These are phyloP conservation scores for Lasioglossum leucozonium DNA, from an alignment of 2,888 invertebrate genomes.

Conservation along the genomic window DNA sequence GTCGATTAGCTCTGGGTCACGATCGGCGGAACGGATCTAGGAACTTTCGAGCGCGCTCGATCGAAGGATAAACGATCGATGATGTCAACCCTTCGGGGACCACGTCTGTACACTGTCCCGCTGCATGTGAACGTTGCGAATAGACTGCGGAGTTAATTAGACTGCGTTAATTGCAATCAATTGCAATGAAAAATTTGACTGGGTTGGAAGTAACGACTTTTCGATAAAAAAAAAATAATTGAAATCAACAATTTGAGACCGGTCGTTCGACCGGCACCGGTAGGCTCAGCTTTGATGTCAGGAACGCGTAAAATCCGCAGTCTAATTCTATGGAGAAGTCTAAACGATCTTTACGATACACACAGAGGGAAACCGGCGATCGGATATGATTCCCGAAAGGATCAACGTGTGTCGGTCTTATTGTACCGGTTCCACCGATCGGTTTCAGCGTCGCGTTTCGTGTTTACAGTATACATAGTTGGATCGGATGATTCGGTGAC, in stretches of 20 bases:
- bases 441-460: background rate
- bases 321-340: background rate
- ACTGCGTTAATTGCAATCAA: no score
- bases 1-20: background rate
- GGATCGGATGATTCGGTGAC: background rate
- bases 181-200: no score
- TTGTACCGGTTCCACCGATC: background rate
- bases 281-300: background rate
- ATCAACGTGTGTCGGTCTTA: background rate
- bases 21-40: background rate
- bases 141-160: no score
- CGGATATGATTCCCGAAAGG: background rate
- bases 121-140: background rate
- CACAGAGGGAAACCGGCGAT: background rate
- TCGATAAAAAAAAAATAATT: no score
- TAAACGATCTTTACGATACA: background rate
- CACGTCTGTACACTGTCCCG: background rate
- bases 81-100: background rate
- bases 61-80: background rate
- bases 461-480: background rate
- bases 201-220: no score
- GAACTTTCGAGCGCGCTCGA: constrained; percentile 4
- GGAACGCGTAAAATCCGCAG: background rate
- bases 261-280: background rate
- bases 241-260: no score